These are phyloP conservation scores for Volucella zonaria DNA, from an alignment of 2,888 invertebrate genomes.

Conservation along the genomic window DNA sequence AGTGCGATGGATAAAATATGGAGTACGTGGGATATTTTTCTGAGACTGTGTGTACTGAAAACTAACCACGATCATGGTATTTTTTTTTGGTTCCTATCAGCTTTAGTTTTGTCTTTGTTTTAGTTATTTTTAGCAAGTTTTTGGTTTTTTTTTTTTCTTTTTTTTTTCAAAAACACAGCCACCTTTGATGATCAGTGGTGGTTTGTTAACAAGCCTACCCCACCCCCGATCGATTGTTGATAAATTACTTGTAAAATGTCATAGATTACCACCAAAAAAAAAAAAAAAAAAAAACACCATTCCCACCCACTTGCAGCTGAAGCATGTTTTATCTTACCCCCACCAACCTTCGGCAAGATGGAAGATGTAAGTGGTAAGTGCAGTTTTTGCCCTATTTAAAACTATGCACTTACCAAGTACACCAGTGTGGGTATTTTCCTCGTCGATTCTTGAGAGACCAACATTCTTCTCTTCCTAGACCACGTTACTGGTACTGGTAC, in stretches of 20 bases:
- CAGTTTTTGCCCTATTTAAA: too few relatives aligned
- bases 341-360: too few relatives aligned
- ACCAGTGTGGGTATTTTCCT: background rate
- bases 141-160: background rate
- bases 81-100: conserved; percentile 10
- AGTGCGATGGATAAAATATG: conserved; percentile 79
- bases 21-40: conserved; percentile 64
- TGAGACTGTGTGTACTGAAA: conserved; percentile 25
- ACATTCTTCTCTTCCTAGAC: background rate
- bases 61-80: conserved; percentile 58
- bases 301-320: conserved; percentile 22
- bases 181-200: conserved; percentile 10
- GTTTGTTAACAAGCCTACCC: too few relatives aligned
- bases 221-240: background rate
- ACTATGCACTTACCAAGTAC: too few relatives aligned
- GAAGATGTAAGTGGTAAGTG: too few relatives aligned
- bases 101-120: background rate
- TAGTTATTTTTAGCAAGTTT: conserved; percentile 46
- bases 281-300: background rate
- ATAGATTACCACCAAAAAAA: conserved; percentile 27
- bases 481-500: background rate
- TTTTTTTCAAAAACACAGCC: conserved; percentile 14
- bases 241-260: conserved; percentile 17
- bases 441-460: background rate
- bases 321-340: background rate